Evolutionary conservation across 2,113 vertebrate genomes (phyloP).

Genomic region (Archilochus colubris): DNA sequence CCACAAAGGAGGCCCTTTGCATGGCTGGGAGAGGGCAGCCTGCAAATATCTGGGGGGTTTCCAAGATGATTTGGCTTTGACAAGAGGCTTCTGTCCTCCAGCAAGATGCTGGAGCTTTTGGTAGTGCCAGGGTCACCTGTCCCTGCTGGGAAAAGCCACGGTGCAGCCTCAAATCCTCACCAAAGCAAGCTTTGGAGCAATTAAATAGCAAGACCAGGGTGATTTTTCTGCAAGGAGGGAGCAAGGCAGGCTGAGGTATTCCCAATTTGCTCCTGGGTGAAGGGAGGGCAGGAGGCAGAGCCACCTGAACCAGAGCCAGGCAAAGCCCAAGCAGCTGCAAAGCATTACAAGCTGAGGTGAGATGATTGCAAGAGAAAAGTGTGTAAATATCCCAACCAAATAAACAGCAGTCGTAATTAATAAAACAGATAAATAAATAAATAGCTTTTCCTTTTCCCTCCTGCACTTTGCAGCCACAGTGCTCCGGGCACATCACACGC

Average conservation of each 20-base stretch:
- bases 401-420: conserved; percentile 38
- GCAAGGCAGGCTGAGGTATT: not conserved
- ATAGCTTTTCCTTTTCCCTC: conserved; percentile 20
- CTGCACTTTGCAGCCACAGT: not conserved
- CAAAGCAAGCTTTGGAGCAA: not conserved
- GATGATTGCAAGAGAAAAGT: conserved; percentile 15
- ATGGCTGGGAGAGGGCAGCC: not conserved
- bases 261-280: not conserved
- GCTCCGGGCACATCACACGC: conserved; percentile 34
- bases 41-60: conserved; percentile 3
- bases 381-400: conserved; percentile 11
- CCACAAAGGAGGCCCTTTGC: conserved; percentile 42
- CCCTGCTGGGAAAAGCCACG: not conserved
- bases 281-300: not conserved
- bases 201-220: fast-evolving
- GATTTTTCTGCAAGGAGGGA: not conserved
- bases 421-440: not conserved
- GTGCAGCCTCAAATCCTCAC: not conserved
- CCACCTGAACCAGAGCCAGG: not conserved
- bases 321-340: not conserved
- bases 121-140: not conserved
- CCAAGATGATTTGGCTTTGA: conserved; percentile 8
- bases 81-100: conserved; percentile 42
- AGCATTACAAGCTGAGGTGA: not conserved
- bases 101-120: fast-evolving